A percentile compares a stretch with the other conserved stretches of the same genome.
These are phyloP conservation scores for Petrocephalus schoutedeni DNA, from an alignment of 2,797 vertebrate genomes.

Conservation along the genomic window DNA sequence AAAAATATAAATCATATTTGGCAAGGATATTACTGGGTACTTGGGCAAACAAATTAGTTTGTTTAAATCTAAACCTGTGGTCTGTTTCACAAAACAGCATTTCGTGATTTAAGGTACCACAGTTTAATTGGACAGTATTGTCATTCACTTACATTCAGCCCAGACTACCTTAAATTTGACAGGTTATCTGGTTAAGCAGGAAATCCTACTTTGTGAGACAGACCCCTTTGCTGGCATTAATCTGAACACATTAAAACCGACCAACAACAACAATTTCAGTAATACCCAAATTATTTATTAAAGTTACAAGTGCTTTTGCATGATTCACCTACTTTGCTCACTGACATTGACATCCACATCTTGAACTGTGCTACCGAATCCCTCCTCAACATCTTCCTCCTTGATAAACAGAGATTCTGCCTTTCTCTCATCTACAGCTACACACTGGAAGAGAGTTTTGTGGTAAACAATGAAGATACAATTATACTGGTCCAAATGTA, in stretches of 20 bases:
- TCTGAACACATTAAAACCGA: not conserved
- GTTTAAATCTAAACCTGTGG: not conserved
- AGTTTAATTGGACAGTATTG: not conserved
- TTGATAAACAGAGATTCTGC: constrained; percentile 7
- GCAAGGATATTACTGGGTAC: not conserved
- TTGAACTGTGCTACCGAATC: not conserved
- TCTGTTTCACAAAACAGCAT: not conserved
- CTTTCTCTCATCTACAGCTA: not conserved
- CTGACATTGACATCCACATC: not conserved
- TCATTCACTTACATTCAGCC: not conserved
- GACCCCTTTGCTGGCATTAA: not conserved
- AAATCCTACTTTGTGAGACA: not conserved
- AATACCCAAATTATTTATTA: not conserved
- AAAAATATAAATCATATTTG: not conserved
- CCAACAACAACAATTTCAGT: not conserved
- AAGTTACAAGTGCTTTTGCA: not conserved
- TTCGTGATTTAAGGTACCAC: not conserved
- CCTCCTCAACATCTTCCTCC: constrained; percentile 19
- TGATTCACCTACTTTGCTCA: constrained; percentile 1
- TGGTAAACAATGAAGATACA: not conserved
- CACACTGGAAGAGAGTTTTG: constrained; percentile 7
- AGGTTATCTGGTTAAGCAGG: not conserved
- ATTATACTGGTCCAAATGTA: not conserved
- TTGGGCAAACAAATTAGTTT: not conserved
- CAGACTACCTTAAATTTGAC: not conserved